phyloP scores from a whole-genome alignment of 2,113 vertebrate genomes.

The Halcyon malimbica region DNA sequence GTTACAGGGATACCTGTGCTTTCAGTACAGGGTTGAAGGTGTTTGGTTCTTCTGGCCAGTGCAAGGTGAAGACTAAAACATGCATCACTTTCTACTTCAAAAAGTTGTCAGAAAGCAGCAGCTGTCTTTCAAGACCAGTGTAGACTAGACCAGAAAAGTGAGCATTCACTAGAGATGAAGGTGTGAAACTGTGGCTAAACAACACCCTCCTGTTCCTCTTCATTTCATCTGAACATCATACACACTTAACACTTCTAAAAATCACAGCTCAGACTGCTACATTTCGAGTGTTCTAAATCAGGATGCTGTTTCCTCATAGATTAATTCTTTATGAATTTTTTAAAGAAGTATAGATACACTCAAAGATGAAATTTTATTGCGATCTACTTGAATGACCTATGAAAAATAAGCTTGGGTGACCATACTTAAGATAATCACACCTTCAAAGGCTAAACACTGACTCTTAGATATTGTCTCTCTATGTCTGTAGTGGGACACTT shows the following conservation, averaged over 20 bases:
- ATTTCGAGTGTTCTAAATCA: slow-evolving; percentile 40
- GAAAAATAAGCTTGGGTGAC: background rate
- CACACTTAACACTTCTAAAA: slow-evolving; percentile 51
- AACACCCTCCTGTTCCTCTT: slow-evolving; percentile 37
- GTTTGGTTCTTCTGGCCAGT: background rate
- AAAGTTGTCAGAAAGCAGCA: background rate
- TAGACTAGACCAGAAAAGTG: slow-evolving; percentile 32
- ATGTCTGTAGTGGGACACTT: background rate
- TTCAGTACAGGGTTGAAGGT: background rate
- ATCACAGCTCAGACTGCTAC: slow-evolving; percentile 43
- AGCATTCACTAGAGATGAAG: slow-evolving; percentile 35
- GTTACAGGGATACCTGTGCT: background rate
- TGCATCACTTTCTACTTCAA: background rate
- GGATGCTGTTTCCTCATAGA: background rate
- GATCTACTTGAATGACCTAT: background rate
- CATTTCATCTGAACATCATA: slow-evolving; percentile 45
- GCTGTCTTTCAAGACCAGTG: slow-evolving; percentile 24
- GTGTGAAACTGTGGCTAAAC: slow-evolving; percentile 54
- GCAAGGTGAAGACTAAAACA: background rate
- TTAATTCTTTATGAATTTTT: background rate
- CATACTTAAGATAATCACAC: background rate
- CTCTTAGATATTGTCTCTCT: background rate
- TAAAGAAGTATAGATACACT: background rate
- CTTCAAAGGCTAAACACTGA: background rate
- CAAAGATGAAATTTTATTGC: background rate